A percentile compares a stretch with the other conserved stretches of the same genome.
Conservation (phyloP, 2,797 vertebrate species). For the Acropternis orthonyx region DNA sequence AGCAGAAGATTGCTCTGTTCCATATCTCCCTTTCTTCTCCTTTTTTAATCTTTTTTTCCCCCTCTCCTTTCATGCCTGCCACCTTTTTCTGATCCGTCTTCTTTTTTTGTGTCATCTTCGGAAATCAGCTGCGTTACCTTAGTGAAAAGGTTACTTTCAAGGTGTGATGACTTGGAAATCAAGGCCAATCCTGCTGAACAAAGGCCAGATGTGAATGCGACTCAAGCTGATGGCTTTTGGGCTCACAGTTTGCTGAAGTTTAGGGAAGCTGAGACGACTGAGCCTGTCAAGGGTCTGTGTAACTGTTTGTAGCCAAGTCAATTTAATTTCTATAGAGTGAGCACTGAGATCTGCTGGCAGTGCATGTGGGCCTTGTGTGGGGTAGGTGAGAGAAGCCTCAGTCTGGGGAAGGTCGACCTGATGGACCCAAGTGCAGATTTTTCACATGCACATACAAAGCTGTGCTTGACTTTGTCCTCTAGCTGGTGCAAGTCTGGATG, state of each 20-base stretch:
- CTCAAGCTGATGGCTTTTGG: neutral
- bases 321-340: neutral
- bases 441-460: neutral
- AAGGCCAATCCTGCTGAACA: neutral
- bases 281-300: neutral
- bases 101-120: neutral
- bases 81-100: neutral
- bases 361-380: rapidly evolving
- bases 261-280: neutral
- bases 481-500: neutral
- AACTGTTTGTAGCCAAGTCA: neutral
- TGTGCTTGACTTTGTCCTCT: neutral
- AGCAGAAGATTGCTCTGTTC: neutral
- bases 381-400: neutral
- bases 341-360: neutral
- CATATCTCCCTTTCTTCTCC: neutral
- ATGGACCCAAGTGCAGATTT: neutral
- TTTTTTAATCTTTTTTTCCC: neutral
- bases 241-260: neutral
- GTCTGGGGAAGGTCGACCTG: neutral
- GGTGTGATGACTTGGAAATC: neutral
- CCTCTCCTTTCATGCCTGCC: neutral
- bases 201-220: neutral
- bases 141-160: neutral
- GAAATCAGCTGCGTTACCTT: neutral